Conservation (phyloP, 2,113 vertebrate species). For the Jaculus jaculus region DNA sequence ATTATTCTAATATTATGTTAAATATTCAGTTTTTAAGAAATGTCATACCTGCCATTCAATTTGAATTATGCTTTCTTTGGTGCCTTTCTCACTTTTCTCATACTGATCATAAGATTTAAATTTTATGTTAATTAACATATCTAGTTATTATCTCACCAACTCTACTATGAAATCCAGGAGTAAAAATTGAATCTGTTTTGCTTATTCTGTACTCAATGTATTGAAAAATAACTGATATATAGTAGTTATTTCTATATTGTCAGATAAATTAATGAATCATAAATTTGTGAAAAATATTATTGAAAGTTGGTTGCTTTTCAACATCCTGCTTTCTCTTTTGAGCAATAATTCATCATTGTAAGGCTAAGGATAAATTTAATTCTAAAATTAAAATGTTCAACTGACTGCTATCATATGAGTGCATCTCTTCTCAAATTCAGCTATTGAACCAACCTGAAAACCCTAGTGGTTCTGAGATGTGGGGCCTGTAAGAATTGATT, state of each 20-base stretch:
- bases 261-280: not conserved
- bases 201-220: not conserved
- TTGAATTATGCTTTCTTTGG: not conserved
- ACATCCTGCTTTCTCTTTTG: slow-evolving; percentile 5
- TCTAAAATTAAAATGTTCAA: not conserved
- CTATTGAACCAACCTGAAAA: not conserved
- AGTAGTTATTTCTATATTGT: not conserved
- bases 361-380: not conserved
- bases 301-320: not conserved
- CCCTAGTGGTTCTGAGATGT: not conserved
- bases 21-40: not conserved
- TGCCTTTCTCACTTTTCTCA: not conserved
- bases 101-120: not conserved
- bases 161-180: not conserved
- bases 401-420: not conserved
- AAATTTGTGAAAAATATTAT: slow-evolving; percentile 31
- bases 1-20: not conserved
- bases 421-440: not conserved
- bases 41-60: not conserved
- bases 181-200: not conserved
- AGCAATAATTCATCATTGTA: not conserved
- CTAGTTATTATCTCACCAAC: not conserved
- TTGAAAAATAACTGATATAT: not conserved
- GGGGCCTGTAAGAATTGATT: not conserved
- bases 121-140: not conserved